Evolutionary conservation across 2,888 invertebrate species (phyloP), one percentile per base, ranked within the genome.

Genomic region (Neoitamus cyanurus): DNA sequence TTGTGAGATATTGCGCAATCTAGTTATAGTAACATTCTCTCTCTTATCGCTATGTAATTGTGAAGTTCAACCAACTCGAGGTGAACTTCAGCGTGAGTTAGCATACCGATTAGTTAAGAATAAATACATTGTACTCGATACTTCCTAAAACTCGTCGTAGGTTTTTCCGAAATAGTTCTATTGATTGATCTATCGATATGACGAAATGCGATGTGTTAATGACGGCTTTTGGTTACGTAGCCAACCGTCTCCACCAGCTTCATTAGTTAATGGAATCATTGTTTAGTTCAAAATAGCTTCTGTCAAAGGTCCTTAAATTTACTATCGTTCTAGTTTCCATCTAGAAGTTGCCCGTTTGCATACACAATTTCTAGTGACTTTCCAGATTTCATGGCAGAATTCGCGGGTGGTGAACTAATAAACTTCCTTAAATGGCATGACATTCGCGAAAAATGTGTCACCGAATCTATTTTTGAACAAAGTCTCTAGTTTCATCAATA

Each of bases 381-480:
- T n/a, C 70, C 70, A 13, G 20, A 37, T 36, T 36, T 58, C 9
- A 20, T 58, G 58, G 6, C 4, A 9, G 20, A 25, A 58, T 58
- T 11, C 25, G 20, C 25, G 20, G 58, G 58, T 9, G 25, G 20
- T 58, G 20, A 58, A 58, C 58, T 25, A 20, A 58, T 58, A 58
- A 58, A 58, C 58, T 25, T 58, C 58, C 58, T 9, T 15, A 25
- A 7, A 58, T 58, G 58, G 58, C 20, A 58, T 58, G 15, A 15
- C 58, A 58, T 58, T 58, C 20, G 58, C 58, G 5, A 58, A 36
- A 73, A 73, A 73, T 73, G 73, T 73, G 73, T 73, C 73, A 73
- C 20, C 31, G 15, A 70, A 31, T 34, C 31, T 36, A 34, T 75
- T 75, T 75, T 75, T 11, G 42, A 42, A 11, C 25, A 11, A 48